Base-by-base conservation (phyloP, 2,888 invertebrate species). In the Galeruca laticollis region DNA sequence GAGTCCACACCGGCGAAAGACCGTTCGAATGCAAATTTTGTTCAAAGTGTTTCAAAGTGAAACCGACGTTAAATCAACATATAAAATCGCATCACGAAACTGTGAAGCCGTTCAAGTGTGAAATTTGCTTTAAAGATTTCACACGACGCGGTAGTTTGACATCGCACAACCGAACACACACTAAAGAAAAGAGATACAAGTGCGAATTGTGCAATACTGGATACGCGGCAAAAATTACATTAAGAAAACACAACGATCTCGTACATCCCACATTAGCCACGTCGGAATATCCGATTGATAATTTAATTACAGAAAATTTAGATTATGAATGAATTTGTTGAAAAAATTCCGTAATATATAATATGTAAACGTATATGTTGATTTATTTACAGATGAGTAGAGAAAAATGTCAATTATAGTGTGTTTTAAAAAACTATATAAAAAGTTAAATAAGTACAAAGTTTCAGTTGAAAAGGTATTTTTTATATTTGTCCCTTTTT, bases 61-160 rank as follows among this genome's bases (percentile, higher is more conserved):
- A 18, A 15, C 40, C 13, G 9, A 64, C 37, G 13, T 43, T 64
- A 26, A 64, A 37, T 18, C 20, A 54, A 40, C 63, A 64, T 31
- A 43, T 40, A 15, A 20, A 18, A 18, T 40, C 54, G 21, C 63
- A 64, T 26, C 35, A 52, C 3, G 54, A 64, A 31, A 40, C 52
- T 31, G 1, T 13, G 0, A 64, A 56, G 54, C 63, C 63, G 8
- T 64, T 56, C 21, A 64, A 40, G 43, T 64, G 63, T 18, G 63
- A 64, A 56, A 56, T 64, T 11, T 64, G 63, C 31, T 54, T 54
- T 5, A 64, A 64, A 18, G 37, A 43, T 54, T 64, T 56, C 49
- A 49, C 49, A 11, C 49, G 49, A 11, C 49, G 49, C 9, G 20
- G 49, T 8, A 21, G 49, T 49, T 49, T 49, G 18, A 49, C 49